Base-by-base conservation (phyloP, 2,888 invertebrate genomes). In the Microplitis deprimator region DNA sequence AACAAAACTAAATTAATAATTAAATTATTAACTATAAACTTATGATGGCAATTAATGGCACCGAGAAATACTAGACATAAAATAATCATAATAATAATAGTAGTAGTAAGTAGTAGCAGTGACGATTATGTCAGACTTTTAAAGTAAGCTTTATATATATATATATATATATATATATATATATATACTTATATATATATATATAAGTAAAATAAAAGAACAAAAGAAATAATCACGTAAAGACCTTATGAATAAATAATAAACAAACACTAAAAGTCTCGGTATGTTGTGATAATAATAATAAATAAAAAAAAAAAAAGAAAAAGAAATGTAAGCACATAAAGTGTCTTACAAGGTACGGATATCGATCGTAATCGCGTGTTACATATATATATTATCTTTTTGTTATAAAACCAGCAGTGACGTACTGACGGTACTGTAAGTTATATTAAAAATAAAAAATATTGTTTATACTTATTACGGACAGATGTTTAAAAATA, bases 41-140 rank as follows among this genome's bases (percentile, higher is more conserved):
- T 81, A 86, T 79, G 83, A 85, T 85, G 85, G 84, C 85, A 84
- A 85, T 84, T 84, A 84, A 87, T 88, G 87, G 87, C 87, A 87
- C 87, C 77, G 77, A 38, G 59, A 50, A 70, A 59, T 74, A 75
- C 67, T 61, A 77, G 10, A 71, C 68, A 70, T 68, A 75, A 77
- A 76, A 81, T 76, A 29, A 40, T 61, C 29, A 29, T n/a, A 68
- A 68, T 10, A 64, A 40, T 41, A 70, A 16, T 40, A 61, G 61
- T 60, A 60, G 41, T 62, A 67, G 71, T 76, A 76, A 76, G 70
- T 76, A 76, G 76, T 76, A 76, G 76, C 70, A 39, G n/a, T 61
- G 59, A 59, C 73, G 69, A 62, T 73, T 64, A 64, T 68, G 77
- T 77, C 77, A 77, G 76, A 50, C 76, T 6, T 20, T 62, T 62